phyloP scores from a whole-genome alignment of 2,113 vertebrate genomes.

The Petroica traversi region DNA sequence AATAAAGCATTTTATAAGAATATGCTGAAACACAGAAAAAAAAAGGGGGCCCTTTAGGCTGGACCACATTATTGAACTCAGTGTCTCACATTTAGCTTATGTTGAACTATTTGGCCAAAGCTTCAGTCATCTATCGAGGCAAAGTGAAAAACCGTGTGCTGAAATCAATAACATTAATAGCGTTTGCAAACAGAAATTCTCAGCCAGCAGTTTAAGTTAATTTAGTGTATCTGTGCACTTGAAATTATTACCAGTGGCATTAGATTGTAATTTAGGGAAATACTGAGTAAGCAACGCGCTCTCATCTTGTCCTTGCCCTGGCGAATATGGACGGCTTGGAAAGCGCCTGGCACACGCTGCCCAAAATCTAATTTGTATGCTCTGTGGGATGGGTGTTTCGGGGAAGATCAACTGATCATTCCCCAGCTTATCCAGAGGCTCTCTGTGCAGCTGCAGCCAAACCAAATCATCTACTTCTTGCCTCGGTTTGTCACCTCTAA shows the following conservation, averaged over 20 bases:
- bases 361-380: background rate
- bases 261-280: background rate
- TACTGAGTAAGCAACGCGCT: background rate
- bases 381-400: background rate
- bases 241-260: background rate
- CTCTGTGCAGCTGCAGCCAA: background rate
- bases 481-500: background rate
- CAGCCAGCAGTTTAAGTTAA: background rate
- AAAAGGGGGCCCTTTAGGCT: background rate
- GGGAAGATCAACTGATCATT: background rate
- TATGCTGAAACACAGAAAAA: background rate
- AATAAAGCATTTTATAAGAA: background rate
- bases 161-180: background rate
- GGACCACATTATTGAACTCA: background rate
- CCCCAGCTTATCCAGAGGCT: background rate
- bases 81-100: background rate
- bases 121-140: background rate
- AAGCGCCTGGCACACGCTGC: background rate
- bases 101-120: background rate
- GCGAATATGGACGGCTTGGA: fast-evolving
- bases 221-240: background rate
- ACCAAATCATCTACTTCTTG: background rate
- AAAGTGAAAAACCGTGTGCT: background rate
- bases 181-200: background rate
- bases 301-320: background rate